phyloP scores from a whole-genome alignment of 2,888 invertebrate genomes.

The Ditylenchus weischeri region DNA sequence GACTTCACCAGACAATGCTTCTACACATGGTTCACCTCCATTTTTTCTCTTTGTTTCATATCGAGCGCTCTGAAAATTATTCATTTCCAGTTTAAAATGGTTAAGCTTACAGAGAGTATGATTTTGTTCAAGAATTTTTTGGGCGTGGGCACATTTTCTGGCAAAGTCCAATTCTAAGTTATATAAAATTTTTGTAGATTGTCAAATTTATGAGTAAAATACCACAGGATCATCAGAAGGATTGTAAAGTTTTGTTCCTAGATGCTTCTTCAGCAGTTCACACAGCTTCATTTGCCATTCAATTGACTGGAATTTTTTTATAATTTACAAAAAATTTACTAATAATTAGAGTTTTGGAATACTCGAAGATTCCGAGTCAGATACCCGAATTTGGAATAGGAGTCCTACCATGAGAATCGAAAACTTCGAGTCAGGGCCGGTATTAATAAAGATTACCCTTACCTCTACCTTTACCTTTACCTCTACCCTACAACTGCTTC shows the following conservation, averaged over 20 bases:
- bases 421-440: no score
- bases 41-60: conserved; percentile 8
- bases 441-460: no score
- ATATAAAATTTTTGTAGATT: conserved; percentile 22
- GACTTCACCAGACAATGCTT: conserved; percentile 61
- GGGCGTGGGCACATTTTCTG: conserved; percentile 47
- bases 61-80: conserved; percentile 58
- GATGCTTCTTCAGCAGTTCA: conserved; percentile 54
- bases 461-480: no score
- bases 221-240: conserved; percentile 32
- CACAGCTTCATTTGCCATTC: conserved; percentile 62
- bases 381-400: no score
- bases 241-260: conserved; percentile 58
- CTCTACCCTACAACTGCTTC: no score
- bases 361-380: no score
- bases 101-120: conserved; percentile 36
- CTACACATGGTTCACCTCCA: conserved; percentile 31
- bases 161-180: conserved; percentile 43
- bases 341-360: no score
- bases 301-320: conserved; percentile 54
- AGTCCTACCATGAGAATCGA: no score
- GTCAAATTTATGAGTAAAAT: no score
- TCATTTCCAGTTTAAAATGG: no score
- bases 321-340: no score
- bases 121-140: conserved; percentile 54